Conservation (phyloP, 2,888 invertebrate genomes). For the Acrobeloides nanus region DNA sequence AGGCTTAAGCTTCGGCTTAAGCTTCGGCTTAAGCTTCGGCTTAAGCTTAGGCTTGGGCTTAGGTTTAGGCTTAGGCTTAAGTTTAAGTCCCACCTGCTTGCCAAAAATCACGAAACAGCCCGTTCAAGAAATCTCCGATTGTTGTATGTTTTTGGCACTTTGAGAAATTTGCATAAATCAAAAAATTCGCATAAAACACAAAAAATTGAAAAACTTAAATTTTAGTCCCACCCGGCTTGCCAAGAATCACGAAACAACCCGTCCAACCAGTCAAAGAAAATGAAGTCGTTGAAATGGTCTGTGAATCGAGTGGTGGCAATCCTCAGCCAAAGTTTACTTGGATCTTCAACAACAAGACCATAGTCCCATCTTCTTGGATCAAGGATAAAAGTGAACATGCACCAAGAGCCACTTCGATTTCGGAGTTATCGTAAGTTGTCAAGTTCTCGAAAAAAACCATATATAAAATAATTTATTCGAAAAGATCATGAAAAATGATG, state of each 20-base stretch:
- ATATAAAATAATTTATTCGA: no score
- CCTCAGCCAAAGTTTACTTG: conserved; percentile 43
- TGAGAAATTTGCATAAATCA: conserved; percentile 1
- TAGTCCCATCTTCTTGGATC: conserved; percentile 22
- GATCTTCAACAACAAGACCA: conserved; percentile 25
- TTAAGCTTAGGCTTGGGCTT: no score
- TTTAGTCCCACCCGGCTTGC: conserved; percentile 47
- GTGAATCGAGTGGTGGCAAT: conserved; percentile 45
- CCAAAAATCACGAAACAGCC: no score
- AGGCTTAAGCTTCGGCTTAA: no score
- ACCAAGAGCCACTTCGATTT: conserved; percentile 11
- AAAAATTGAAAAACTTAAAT: conserved; percentile 5
- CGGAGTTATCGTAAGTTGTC: conserved; percentile 11
- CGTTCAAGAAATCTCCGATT: no score
- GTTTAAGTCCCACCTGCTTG: no score
- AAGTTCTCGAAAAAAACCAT: not conserved
- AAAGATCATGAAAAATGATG: no score
- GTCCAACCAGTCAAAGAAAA: conserved; percentile 38
- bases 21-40: no score
- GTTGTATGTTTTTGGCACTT: no score
- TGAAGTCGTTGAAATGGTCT: conserved; percentile 37
- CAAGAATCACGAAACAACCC: conserved; percentile 34
- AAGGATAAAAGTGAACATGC: conserved; percentile 6
- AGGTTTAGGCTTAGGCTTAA: no score
- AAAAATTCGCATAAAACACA: not conserved